Evolutionary conservation across 2,113 vertebrate genomes (phyloP).

Genomic region (Marmota monax): DNA sequence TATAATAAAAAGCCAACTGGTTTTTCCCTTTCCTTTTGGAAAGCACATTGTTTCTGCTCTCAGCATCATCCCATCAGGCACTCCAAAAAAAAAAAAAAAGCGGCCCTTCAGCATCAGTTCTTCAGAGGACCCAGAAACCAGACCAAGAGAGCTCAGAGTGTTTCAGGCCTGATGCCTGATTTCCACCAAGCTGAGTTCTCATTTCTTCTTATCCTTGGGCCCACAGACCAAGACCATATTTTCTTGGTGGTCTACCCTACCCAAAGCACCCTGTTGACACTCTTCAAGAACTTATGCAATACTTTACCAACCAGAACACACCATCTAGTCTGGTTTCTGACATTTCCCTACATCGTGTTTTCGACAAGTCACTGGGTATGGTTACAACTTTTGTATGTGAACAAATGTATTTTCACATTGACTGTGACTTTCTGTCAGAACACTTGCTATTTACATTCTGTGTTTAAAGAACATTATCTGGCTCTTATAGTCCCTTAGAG

Average conservation of each 20-base stretch:
- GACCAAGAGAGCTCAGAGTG: background rate
- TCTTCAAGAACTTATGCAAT: background rate
- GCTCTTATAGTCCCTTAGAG: conserved; percentile 39
- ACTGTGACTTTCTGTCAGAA: conserved; percentile 19
- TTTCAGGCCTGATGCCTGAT: conserved; percentile 1
- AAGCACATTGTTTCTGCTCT: background rate
- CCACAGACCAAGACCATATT: background rate
- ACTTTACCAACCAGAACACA: background rate
- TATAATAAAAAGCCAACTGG: conserved; percentile 27
- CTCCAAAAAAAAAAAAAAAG: background rate
- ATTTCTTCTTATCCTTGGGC: background rate
- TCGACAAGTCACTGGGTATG: background rate
- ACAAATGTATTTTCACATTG: too few species aligned
- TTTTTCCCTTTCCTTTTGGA: conserved; percentile 19
- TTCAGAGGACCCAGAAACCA: background rate
- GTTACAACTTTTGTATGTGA: too few species aligned
- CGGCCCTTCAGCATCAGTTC: background rate
- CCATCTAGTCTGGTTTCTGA: background rate
- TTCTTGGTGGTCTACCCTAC: background rate
- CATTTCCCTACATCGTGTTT: background rate
- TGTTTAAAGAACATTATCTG: background rate
- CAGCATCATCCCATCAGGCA: background rate
- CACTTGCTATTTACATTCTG: background rate
- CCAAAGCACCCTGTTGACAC: background rate
- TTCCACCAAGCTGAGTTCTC: background rate